Evolutionary conservation across 2,888 invertebrate genomes (phyloP).

Genomic region (Elaeidobius kamerunicus): DNA sequence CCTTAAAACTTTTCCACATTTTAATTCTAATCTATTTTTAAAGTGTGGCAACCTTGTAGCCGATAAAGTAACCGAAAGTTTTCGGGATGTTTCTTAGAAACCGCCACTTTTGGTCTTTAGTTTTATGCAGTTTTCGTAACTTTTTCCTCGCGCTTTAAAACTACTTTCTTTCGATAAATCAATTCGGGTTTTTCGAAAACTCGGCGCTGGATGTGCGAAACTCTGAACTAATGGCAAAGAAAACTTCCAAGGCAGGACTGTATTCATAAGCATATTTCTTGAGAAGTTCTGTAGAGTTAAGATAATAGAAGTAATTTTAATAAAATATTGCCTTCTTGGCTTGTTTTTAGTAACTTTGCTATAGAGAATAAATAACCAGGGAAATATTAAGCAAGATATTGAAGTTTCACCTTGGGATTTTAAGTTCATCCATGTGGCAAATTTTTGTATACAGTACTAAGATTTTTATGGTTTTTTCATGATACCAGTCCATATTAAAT

Average conservation of each 20-base stretch:
- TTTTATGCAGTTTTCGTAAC: neutral
- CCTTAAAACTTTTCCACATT: too few relatives aligned
- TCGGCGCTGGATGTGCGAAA: neutral
- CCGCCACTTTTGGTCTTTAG: neutral
- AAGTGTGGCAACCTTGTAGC: neutral
- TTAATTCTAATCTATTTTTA: neutral
- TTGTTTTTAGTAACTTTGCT: too few relatives aligned
- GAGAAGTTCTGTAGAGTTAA: neutral
- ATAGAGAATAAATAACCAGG: too few relatives aligned
- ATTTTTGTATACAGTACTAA: too few relatives aligned
- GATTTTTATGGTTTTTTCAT: too few relatives aligned
- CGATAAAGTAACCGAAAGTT: neutral
- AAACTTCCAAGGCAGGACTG: neutral
- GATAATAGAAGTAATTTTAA: neutral
- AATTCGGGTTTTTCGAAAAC: neutral
- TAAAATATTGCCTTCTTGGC: too few relatives aligned
- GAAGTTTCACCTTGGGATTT: too few relatives aligned
- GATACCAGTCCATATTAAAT: too few relatives aligned
- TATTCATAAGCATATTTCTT: neutral
- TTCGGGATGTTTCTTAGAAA: neutral
- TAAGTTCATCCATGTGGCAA: too few relatives aligned
- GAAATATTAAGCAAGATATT: too few relatives aligned
- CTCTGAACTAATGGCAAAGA: neutral
- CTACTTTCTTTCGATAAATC: neutral
- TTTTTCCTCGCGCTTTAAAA: neutral